phyloP scores from a whole-genome alignment of 2,113 vertebrate genomes.

The Platycercus adscitus region DNA sequence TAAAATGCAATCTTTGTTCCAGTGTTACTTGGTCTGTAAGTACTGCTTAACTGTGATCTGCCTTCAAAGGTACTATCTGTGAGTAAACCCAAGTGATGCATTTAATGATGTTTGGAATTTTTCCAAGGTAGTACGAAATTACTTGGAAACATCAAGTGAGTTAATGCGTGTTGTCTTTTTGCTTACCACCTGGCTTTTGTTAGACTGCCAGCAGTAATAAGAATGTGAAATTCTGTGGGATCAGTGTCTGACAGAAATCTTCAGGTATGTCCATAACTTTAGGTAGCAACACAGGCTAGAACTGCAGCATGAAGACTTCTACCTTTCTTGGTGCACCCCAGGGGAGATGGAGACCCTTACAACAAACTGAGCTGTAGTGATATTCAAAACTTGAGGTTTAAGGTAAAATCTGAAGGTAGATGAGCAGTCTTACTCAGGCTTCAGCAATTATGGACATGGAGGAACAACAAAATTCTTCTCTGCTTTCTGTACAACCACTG shows the following conservation, averaged over 20 bases:
- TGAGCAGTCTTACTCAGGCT: neutral
- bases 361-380: neutral
- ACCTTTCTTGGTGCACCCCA: neutral
- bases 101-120: neutral
- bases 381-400: neutral
- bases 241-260: neutral
- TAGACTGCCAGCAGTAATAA: neutral
- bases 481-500: neutral
- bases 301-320: neutral
- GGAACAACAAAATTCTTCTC: neutral
- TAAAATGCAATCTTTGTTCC: neutral
- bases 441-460: neutral
- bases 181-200: neutral
- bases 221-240: neutral
- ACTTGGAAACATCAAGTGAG: neutral
- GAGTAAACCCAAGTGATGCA: neutral
- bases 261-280: rapidly evolving
- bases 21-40: neutral
- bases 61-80: neutral
- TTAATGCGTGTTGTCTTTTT: neutral
- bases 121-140: neutral
- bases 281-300: neutral
- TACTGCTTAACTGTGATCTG: neutral
- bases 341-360: neutral
- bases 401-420: neutral